A percentile compares a stretch with the other conserved stretches of the same genome.
These are phyloP conservation scores for Anhinga rufa DNA, from an alignment of 2,113 vertebrate species.

Conservation along the genomic window DNA sequence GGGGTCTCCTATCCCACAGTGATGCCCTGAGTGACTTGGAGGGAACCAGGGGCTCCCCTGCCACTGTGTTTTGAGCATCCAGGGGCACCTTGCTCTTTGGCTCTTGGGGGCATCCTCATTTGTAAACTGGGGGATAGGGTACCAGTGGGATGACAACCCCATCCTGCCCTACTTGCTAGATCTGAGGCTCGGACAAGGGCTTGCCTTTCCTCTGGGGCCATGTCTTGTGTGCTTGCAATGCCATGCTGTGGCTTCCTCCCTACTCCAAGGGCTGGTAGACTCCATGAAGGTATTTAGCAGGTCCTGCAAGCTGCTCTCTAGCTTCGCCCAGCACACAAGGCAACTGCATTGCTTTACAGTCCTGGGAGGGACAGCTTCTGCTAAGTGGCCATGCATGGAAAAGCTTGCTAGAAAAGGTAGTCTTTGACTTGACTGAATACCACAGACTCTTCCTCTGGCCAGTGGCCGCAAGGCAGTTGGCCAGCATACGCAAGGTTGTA, in stretches of 20 bases:
- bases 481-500: accelerated
- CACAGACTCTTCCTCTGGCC: not conserved
- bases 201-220: not conserved
- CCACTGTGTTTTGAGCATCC: not conserved
- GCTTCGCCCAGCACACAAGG: not conserved
- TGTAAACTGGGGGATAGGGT: not conserved
- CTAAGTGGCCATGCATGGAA: not conserved
- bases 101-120: not conserved
- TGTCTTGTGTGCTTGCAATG: not conserved
- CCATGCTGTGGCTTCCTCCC: accelerated
- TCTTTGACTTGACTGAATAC: not conserved
- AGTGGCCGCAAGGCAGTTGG: accelerated
- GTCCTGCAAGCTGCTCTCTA: not conserved
- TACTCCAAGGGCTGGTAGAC: not conserved
- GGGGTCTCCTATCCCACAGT: not conserved
- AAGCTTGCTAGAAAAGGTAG: not conserved
- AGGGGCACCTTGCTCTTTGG: not conserved
- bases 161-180: not conserved
- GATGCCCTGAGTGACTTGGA: not conserved
- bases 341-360: not conserved
- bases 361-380: not conserved
- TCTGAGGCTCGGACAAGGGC: not conserved
- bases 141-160: accelerated
- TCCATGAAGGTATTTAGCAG: not conserved
- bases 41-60: not conserved